Evolutionary conservation across 2,888 invertebrate species (phyloP).

Genomic region (Drosophila stalkeri): DNA sequence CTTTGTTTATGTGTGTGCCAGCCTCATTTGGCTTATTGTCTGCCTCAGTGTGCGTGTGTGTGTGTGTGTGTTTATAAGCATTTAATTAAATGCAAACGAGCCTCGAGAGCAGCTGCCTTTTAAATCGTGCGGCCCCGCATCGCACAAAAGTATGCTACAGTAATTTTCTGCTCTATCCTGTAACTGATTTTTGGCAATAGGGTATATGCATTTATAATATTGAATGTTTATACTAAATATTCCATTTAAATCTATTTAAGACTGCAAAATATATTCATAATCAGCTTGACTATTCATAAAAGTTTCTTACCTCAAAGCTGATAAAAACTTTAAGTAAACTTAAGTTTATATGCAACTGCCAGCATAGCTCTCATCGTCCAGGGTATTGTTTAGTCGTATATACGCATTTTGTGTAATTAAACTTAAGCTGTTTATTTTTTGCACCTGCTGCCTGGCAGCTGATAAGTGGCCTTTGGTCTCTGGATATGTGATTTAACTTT

Average conservation of each 20-base stretch:
- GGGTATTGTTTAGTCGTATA: constrained; percentile 15
- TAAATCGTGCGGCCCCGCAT: constrained; percentile 57
- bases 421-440: constrained; percentile 34
- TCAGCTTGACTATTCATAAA: background rate
- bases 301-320: too few relatives aligned
- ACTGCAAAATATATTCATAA: background rate
- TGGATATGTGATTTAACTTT: constrained; percentile 64
- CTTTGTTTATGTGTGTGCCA: constrained; percentile 15
- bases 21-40: constrained; percentile 58
- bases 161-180: constrained; percentile 35
- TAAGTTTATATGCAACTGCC: too few relatives aligned
- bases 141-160: constrained; percentile 49
- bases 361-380: background rate
- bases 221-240: too few relatives aligned
- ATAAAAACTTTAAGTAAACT: too few relatives aligned
- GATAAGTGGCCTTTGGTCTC: constrained; percentile 50
- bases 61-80: constrained; percentile 53
- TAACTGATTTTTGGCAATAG: background rate
- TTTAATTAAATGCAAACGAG: constrained; percentile 79
- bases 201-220: background rate
- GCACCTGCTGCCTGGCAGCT: constrained; percentile 49
- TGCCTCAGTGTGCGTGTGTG: constrained; percentile 9
- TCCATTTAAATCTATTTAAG: too few relatives aligned
- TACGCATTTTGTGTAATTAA: constrained; percentile 4
- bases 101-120: constrained; percentile 63